Percentiles rank a stretch among this genome's conserved stretches.
These are phyloP conservation scores for Halcyon leucocephala DNA, from an alignment of 2,797 vertebrate species.

Conservation along the genomic window DNA sequence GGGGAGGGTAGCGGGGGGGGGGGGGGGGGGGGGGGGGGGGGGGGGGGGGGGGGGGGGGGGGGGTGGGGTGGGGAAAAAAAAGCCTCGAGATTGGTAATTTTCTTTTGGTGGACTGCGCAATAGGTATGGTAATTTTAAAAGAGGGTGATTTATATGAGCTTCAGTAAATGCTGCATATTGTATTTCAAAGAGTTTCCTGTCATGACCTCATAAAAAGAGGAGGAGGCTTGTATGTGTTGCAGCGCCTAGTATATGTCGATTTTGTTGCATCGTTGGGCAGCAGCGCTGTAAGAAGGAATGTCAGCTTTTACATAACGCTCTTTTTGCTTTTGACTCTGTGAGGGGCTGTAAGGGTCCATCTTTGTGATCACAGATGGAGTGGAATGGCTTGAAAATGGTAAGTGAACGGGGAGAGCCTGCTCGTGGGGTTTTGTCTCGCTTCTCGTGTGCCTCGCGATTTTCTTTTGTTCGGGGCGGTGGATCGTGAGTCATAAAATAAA, in stretches of 20 bases:
- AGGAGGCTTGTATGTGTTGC: slow-evolving; percentile 90
- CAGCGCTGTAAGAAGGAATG: slow-evolving; percentile 98
- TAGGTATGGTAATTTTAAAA: slow-evolving; percentile 82
- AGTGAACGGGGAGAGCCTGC: slow-evolving; percentile 78
- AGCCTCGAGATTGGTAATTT: slow-evolving; percentile 76
- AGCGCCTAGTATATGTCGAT: slow-evolving; percentile 90
- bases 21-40: too few relatives aligned
- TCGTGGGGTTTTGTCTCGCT: slow-evolving; percentile 58
- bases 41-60: too few relatives aligned
- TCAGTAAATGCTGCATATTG: slow-evolving; percentile 88
- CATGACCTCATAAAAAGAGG: slow-evolving; percentile 91
- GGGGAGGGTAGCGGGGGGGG: too few relatives aligned
- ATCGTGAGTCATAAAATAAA: slow-evolving; percentile 75
- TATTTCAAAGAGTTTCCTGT: slow-evolving; percentile 90
- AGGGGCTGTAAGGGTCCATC: slow-evolving; percentile 88
- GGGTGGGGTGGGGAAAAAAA: neutral
- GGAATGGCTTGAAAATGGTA: slow-evolving; percentile 99
- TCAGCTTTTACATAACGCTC: slow-evolving; percentile 91
- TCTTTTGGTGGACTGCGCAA: slow-evolving; percentile 81
- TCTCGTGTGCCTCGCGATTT: slow-evolving; percentile 52
- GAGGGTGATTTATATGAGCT: slow-evolving; percentile 86
- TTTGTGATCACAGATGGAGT: slow-evolving; percentile 98
- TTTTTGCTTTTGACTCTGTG: slow-evolving; percentile 89
- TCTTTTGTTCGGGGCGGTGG: slow-evolving; percentile 65
- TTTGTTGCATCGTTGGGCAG: slow-evolving; percentile 94